These are phyloP conservation scores for Thamnophis elegans DNA, from an alignment of 2,797 vertebrate genomes.

Conservation along the genomic window DNA sequence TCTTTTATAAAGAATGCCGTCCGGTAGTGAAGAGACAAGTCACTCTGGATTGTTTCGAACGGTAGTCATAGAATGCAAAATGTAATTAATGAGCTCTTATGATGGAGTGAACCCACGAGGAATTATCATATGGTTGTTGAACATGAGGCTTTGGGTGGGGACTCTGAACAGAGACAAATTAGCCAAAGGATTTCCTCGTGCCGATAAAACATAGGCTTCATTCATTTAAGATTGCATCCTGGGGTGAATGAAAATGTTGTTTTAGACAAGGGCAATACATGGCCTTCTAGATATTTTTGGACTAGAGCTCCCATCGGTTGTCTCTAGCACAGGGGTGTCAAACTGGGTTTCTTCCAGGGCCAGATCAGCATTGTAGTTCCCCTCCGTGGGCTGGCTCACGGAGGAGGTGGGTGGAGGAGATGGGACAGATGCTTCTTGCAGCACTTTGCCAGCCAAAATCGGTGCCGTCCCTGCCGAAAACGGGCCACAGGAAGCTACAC, in stretches of 20 bases:
- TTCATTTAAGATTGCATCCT: background rate
- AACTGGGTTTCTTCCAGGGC: no score
- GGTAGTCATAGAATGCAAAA: background rate
- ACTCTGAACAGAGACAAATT: background rate
- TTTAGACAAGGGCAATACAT: background rate
- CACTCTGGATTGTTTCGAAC: background rate
- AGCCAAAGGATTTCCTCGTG: background rate
- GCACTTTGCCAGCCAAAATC: no score
- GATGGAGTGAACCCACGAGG: no score
- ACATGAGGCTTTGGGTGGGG: background rate
- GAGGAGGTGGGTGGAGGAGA: no score
- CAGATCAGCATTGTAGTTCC: no score
- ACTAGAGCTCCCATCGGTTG: background rate
- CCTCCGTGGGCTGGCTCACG: accelerated
- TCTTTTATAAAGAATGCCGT: background rate
- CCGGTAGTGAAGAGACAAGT: background rate
- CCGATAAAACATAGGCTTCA: background rate
- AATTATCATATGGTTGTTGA: background rate
- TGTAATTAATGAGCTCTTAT: background rate
- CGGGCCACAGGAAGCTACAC: accelerated
- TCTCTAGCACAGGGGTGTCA: background rate
- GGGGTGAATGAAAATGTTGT: background rate
- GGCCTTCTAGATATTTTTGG: background rate
- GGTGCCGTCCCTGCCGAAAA: no score
- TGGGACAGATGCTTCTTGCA: no score